Evolutionary conservation across 2,888 invertebrate species (phyloP).

Genomic region (Leptopterna dolabrata): DNA sequence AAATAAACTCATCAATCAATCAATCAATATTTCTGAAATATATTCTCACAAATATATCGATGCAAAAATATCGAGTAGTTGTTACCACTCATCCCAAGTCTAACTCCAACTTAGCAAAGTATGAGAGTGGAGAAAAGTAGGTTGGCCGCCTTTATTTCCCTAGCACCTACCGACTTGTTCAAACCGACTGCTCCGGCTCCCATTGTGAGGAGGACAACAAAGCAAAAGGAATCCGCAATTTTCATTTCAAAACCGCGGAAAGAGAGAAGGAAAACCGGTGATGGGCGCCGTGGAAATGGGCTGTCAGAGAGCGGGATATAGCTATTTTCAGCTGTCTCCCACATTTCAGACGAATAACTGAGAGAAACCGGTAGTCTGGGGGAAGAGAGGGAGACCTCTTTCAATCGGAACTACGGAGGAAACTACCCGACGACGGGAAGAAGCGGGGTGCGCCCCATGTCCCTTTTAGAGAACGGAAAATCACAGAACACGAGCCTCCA

Average conservation of each 20-base stretch:
- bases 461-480: neutral
- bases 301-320: slow-evolving; percentile 27
- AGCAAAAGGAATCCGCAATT: neutral
- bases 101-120: no score
- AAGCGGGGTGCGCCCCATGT: neutral
- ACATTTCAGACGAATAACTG: neutral
- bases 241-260: neutral
- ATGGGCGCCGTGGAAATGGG: neutral
- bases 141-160: neutral
- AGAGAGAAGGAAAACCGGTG: neutral
- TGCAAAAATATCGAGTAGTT: no score
- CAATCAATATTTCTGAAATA: no score
- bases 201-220: neutral
- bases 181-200: neutral
- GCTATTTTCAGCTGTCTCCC: slow-evolving; percentile 23
- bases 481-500: neutral
- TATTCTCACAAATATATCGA: no score
- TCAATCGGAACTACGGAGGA: slow-evolving; percentile 21
- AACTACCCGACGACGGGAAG: neutral
- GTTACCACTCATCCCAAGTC: no score
- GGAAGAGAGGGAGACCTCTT: neutral
- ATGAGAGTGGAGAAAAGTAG: neutral
- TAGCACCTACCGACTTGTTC: neutral
- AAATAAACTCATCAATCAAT: no score
- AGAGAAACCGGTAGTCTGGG: neutral